These are phyloP conservation scores for Armadillidium nasatum DNA, from an alignment of 1,140 invertebrate species.

Conservation along the genomic window DNA sequence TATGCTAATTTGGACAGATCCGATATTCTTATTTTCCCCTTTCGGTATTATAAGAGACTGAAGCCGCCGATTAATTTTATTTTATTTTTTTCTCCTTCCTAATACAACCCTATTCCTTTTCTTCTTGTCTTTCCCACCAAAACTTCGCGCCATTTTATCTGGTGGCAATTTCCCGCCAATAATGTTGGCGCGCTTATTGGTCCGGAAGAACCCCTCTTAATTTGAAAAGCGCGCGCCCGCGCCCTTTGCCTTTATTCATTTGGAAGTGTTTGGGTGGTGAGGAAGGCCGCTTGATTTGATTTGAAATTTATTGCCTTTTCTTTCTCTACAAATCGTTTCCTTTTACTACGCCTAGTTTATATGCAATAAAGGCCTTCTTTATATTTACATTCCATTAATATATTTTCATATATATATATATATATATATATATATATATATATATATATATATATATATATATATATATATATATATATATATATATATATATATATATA, in stretches of 20 bases:
- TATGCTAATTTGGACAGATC: too few relatives aligned
- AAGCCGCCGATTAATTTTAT: too few relatives aligned
- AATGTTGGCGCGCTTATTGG: not conserved
- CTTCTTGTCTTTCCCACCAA: too few relatives aligned
- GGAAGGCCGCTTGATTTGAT: not conserved
- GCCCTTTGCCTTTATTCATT: too few relatives aligned
- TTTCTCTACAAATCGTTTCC: not conserved
- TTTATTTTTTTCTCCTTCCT: too few relatives aligned
- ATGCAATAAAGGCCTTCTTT: slow-evolving; percentile 2
- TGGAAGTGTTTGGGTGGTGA: not conserved
- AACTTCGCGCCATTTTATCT: not conserved
- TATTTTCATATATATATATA: too few relatives aligned
- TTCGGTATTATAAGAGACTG: too few relatives aligned
- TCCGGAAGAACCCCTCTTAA: slow-evolving; percentile 16
- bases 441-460: slow-evolving; percentile 22
- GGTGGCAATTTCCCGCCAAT: not conserved
- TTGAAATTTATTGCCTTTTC: slow-evolving; percentile 14
- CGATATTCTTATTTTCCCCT: too few relatives aligned
- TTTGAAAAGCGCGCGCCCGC: slow-evolving; percentile 16
- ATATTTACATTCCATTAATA: not conserved
- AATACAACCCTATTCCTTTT: too few relatives aligned
- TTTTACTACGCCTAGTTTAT: not conserved
- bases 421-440: not conserved
- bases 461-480: slow-evolving; percentile 15
- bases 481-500: not conserved